phyloP scores from a whole-genome alignment of 2,888 invertebrate species.

The Odontocolon sp. region DNA sequence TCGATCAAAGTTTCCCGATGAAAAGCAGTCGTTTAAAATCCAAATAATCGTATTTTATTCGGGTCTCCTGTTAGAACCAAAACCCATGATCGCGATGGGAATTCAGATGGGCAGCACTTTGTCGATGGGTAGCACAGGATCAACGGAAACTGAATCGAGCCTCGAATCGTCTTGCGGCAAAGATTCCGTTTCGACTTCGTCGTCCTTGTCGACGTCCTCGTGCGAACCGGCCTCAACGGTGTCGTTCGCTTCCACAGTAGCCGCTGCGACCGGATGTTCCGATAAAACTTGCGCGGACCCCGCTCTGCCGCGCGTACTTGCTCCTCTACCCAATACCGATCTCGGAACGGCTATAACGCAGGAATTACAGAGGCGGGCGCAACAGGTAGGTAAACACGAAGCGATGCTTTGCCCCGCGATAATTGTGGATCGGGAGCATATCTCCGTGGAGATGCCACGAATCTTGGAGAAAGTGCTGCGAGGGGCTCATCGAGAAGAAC shows the following conservation, averaged over 20 bases:
- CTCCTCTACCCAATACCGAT: slow-evolving; percentile 80
- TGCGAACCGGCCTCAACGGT: slow-evolving; percentile 74
- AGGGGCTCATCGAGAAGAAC: slow-evolving; percentile 14
- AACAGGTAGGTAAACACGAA: slow-evolving; percentile 81
- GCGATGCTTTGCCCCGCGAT: too few relatives aligned
- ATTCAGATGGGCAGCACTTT: slow-evolving; percentile 80
- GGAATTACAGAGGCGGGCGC: slow-evolving; percentile 86
- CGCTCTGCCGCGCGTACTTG: slow-evolving; percentile 60
- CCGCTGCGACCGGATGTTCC: slow-evolving; percentile 78
- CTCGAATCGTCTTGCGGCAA: slow-evolving; percentile 78
- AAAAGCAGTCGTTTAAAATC: too few relatives aligned
- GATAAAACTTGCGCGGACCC: slow-evolving; percentile 60
- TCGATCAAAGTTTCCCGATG: too few relatives aligned
- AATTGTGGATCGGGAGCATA: slow-evolving; percentile 17
- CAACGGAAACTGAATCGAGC: slow-evolving; percentile 79
- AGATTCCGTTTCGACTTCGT: slow-evolving; percentile 77
- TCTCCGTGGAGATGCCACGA: slow-evolving; percentile 11
- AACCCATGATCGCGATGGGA: slow-evolving; percentile 79
- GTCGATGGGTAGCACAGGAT: slow-evolving; percentile 80
- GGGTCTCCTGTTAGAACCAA: slow-evolving; percentile 72
- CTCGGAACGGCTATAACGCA: slow-evolving; percentile 87
- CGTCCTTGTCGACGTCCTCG: slow-evolving; percentile 77
- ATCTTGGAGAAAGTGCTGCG: slow-evolving; percentile 41
- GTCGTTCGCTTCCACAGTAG: slow-evolving; percentile 67
- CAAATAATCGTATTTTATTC: too few relatives aligned